Evolutionary conservation across 2,888 invertebrate genomes (phyloP).

Genomic region (Hanleya hanleyi): DNA sequence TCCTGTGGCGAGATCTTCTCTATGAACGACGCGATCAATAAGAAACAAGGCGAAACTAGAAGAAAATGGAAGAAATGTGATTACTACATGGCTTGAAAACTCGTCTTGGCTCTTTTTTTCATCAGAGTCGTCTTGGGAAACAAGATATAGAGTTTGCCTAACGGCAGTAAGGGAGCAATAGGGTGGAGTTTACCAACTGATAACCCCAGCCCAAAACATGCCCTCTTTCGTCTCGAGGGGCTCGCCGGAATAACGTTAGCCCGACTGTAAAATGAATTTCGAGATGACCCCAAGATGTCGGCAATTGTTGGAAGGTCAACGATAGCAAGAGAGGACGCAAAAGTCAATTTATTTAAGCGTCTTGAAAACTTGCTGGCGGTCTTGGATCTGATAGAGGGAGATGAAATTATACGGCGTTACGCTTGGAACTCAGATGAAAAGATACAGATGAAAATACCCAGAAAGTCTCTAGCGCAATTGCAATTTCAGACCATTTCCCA

Average conservation of each 20-base stretch:
- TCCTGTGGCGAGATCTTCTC: background rate
- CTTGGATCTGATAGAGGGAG: background rate
- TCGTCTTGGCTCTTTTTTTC: background rate
- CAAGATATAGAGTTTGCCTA: background rate
- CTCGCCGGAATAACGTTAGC: background rate
- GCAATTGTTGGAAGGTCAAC: conserved; percentile 2
- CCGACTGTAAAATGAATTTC: background rate
- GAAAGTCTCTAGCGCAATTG: conserved; percentile 1
- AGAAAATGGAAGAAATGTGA: background rate
- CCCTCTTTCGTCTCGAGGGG: background rate
- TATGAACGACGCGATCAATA: background rate
- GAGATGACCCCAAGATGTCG: background rate
- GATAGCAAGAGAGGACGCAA: background rate
- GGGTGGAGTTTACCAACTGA: background rate
- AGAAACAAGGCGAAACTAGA: background rate
- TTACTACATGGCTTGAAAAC: conserved; percentile 8
- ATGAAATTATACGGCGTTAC: background rate
- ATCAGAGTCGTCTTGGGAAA: background rate
- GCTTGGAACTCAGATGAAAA: background rate
- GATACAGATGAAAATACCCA: background rate
- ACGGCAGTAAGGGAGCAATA: background rate
- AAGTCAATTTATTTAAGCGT: conserved; percentile 5
- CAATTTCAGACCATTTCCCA: background rate
- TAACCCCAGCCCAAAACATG: background rate
- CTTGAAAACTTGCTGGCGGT: background rate